Conservation (phyloP, 2,797 vertebrate genomes). For the Xenops minutus region DNA sequence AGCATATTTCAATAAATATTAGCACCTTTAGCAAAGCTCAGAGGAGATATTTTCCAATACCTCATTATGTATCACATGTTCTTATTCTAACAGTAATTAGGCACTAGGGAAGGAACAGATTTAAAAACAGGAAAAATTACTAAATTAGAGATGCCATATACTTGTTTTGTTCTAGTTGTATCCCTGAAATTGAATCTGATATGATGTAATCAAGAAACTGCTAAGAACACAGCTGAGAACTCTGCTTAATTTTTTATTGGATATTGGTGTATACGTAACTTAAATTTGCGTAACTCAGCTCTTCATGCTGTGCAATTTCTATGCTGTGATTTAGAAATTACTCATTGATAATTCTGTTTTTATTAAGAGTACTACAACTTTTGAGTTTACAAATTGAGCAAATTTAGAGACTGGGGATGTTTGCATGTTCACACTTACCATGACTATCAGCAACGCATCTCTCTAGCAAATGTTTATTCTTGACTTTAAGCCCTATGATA, state of each 20-base stretch:
- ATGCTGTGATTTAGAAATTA: neutral
- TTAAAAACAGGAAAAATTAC: slow-evolving; percentile 45
- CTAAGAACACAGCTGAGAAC: neutral
- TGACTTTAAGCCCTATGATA: neutral
- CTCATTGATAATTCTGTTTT: neutral
- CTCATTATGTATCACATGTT: slow-evolving; percentile 34
- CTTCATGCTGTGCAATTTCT: neutral
- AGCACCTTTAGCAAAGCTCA: slow-evolving; percentile 59
- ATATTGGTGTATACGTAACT: neutral
- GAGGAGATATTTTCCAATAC: slow-evolving; percentile 54
- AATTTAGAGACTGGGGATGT: neutral
- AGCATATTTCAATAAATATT: slow-evolving; percentile 65
- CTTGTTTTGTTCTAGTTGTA: slow-evolving; percentile 5
- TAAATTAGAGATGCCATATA: slow-evolving; percentile 39
- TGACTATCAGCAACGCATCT: neutral
- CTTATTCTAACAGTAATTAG: slow-evolving; percentile 56
- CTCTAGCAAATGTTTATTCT: neutral
- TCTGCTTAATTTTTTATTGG: neutral
- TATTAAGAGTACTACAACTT: neutral
- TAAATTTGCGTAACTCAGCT: neutral
- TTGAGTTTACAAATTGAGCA: neutral
- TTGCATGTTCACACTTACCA: neutral
- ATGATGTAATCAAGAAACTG: neutral
- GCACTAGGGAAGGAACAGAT: slow-evolving; percentile 44
- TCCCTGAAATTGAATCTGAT: neutral